Evolutionary conservation across 2,797 vertebrate genomes (phyloP).

Genomic region (Knipowitschia caucasica): DNA sequence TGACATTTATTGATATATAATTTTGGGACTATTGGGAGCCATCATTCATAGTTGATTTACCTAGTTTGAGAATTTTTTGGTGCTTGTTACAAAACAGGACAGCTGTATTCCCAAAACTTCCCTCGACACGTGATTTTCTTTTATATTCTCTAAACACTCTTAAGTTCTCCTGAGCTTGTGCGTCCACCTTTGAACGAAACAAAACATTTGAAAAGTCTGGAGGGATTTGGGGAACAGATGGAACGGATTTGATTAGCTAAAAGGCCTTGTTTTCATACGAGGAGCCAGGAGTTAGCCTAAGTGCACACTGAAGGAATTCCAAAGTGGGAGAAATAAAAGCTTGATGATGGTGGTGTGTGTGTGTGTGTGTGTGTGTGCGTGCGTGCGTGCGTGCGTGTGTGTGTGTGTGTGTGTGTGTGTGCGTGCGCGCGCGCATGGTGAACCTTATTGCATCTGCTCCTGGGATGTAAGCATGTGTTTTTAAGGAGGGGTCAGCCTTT

Average conservation of each 20-base stretch:
- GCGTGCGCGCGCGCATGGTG: too few relatives aligned
- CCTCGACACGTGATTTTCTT: slow-evolving; percentile 7
- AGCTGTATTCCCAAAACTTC: background rate
- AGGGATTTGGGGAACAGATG: slow-evolving; percentile 40
- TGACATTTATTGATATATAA: too few relatives aligned
- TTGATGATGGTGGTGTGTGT: background rate
- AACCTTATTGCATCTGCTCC: slow-evolving; percentile 4
- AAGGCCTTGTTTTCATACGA: slow-evolving; percentile 43
- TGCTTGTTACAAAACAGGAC: background rate
- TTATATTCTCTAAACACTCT: slow-evolving; percentile 1
- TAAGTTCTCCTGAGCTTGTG: slow-evolving; percentile 1
- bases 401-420: too few relatives aligned
- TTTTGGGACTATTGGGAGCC: too few relatives aligned
- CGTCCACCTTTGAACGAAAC: slow-evolving; percentile 9
- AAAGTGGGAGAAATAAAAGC: slow-evolving; percentile 9
- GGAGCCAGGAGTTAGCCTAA: slow-evolving; percentile 22
- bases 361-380: too few relatives aligned
- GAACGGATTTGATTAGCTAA: slow-evolving; percentile 35
- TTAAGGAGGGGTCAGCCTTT: slow-evolving; percentile 46
- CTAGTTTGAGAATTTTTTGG: too few relatives aligned
- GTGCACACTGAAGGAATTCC: background rate
- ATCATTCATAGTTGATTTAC: too few relatives aligned
- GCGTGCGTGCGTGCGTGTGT: too few relatives aligned
- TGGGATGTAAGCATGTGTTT: slow-evolving; percentile 29
- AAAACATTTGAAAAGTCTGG: slow-evolving; percentile 20